Evolutionary conservation across 2,113 vertebrate genomes (phyloP).

Genomic region (Petrocephalus microphthalmus): DNA sequence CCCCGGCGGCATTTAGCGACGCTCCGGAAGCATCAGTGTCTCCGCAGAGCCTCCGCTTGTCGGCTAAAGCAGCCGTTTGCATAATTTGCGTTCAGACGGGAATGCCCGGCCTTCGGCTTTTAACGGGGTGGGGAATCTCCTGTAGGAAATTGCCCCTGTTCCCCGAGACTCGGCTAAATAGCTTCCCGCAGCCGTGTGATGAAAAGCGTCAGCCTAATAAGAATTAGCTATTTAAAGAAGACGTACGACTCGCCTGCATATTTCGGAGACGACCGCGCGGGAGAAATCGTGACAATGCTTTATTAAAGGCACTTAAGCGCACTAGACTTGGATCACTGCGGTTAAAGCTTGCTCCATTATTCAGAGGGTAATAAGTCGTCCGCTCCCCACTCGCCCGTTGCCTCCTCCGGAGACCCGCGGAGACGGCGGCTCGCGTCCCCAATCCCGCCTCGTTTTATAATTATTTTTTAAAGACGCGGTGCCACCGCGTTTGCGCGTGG

Average conservation of each 20-base stretch:
- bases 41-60: background rate
- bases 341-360: slow-evolving; percentile 1
- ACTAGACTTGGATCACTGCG: background rate
- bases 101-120: background rate
- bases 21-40: background rate
- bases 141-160: background rate
- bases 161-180: background rate
- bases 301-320: background rate
- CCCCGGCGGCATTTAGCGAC: background rate
- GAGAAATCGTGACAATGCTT: slow-evolving; percentile 3
- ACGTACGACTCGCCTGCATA: background rate
- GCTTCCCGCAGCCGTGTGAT: background rate
- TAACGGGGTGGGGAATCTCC: background rate
- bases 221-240: slow-evolving; percentile 11
- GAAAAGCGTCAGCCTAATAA: background rate
- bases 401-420: background rate
- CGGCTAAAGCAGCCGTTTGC: background rate
- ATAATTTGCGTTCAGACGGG: background rate
- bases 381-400: background rate
- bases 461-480: background rate
- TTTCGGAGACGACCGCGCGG: background rate
- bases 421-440: background rate
- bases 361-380: background rate
- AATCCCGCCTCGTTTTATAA: background rate
- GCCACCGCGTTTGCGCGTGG: background rate